These are phyloP conservation scores for Coregonus suidteri DNA, from an alignment of 2,797 vertebrate genomes.

Conservation along the genomic window DNA sequence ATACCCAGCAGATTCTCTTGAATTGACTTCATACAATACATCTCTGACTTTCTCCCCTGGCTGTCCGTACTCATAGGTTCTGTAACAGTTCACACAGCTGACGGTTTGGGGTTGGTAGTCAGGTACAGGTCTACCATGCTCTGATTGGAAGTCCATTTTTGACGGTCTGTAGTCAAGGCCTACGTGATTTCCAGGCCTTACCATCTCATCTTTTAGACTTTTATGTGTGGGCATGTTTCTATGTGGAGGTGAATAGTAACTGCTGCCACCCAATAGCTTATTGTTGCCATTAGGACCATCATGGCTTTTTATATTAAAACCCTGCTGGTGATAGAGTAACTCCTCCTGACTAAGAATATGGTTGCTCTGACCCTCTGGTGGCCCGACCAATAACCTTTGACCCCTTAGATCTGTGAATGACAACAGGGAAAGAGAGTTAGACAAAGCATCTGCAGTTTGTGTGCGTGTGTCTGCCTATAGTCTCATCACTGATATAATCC, in stretches of 20 bases:
- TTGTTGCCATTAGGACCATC: conserved; percentile 11
- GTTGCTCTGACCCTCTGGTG: background rate
- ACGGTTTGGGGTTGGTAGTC: conserved; percentile 39
- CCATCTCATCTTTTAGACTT: conserved; percentile 23
- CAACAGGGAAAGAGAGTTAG: background rate
- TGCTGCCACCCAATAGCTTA: conserved; percentile 21
- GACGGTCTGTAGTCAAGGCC: background rate
- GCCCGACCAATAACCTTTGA: conserved; percentile 10
- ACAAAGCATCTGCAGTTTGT: background rate
- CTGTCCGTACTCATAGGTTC: conserved; percentile 42
- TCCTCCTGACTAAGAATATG: conserved; percentile 10
- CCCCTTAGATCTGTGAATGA: conserved; percentile 25
- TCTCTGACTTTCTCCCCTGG: conserved; percentile 17
- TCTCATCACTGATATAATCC: background rate
- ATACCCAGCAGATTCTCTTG: conserved; percentile 26
- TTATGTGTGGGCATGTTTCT: conserved; percentile 18
- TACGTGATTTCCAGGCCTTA: too few species aligned
- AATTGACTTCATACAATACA: conserved; percentile 4
- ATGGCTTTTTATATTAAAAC: conserved; percentile 16
- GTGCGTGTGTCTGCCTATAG: background rate
- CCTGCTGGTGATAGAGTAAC: conserved; percentile 17
- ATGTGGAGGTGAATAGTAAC: conserved; percentile 29
- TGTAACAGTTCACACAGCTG: conserved; percentile 61
- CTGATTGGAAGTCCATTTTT: conserved; percentile 12
- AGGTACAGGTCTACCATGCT: conserved; percentile 20